Base-by-base conservation (phyloP, 2,888 invertebrate genomes). In the Cheilosia vernalis region DNA sequence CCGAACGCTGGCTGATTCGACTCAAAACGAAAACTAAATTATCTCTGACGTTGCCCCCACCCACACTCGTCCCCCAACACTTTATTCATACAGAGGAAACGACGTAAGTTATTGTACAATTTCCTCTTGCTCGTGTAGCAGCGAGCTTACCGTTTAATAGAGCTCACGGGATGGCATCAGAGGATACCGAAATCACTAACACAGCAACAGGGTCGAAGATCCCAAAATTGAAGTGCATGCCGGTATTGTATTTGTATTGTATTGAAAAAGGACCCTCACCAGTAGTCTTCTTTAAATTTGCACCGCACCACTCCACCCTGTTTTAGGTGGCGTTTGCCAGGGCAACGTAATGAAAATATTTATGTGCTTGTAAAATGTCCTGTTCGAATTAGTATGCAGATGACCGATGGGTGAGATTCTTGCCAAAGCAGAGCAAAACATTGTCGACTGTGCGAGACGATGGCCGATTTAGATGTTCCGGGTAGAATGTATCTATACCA, bases 71-170 rank as follows among this genome's bases (percentile, higher is more conserved):
- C 30, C 30, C 13, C 10, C 47, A 53, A 19, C 33, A 30, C 17
- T 4, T 17, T 47, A 13, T 15, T 15, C 27, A 15, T 44, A 72
- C 72, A 79, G 83, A 79, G 83, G 83, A 83, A 78, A 79, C 67
- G 67, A 79, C 67, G 67, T 79, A 83, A 79, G 83, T 83, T 79
- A 83, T 83, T 83, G 83, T 73, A 79, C 67, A 79, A 83, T 83
- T 78, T 78, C 67, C 79, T 72, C 44, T 82, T 82, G 70, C 78
- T 61, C 51, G 42, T 51, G 51, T 78, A 37, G 37, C 13, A 37
- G 61, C 72, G 64, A 15, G 60, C 73, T 47, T 66, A 67, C 51
- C 67, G 30, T 83, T 83, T 79, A 82, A 82, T 77, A 77, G 74
- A 67, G 74, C 81, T 64, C 76, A 63, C 58, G 70, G 69, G 60